These are phyloP conservation scores for Jacana jacana DNA, from an alignment of 2,113 vertebrate genomes.

Conservation along the genomic window DNA sequence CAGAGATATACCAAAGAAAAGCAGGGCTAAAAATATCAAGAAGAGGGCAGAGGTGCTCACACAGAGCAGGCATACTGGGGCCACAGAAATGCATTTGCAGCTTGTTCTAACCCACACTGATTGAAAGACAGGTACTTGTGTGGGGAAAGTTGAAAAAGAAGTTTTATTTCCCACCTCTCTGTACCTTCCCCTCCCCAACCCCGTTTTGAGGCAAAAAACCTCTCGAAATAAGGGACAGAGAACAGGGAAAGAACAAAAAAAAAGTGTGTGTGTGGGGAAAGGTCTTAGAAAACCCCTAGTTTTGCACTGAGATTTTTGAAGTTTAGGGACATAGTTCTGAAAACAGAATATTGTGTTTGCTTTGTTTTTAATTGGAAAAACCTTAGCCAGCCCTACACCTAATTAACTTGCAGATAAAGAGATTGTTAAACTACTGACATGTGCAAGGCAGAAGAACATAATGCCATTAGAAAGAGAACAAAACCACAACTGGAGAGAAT, in stretches of 20 bases:
- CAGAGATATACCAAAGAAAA: slow-evolving; percentile 10
- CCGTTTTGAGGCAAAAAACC: neutral
- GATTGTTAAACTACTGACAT: neutral
- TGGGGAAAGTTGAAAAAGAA: neutral
- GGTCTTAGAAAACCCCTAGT: neutral
- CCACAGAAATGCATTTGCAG: slow-evolving; percentile 14
- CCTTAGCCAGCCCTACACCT: neutral
- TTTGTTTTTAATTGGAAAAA: neutral
- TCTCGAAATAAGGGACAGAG: neutral
- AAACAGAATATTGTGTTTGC: neutral
- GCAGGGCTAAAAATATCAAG: slow-evolving; percentile 63
- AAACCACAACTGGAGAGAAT: neutral
- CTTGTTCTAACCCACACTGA: neutral
- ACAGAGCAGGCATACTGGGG: slow-evolving; percentile 22
- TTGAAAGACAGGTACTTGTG: neutral
- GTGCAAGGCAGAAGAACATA: neutral
- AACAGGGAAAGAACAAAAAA: neutral
- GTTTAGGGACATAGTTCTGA: neutral
- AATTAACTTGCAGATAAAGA: neutral
- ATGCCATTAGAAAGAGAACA: neutral
- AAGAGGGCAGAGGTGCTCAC: slow-evolving; percentile 55
- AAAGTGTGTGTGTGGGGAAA: neutral
- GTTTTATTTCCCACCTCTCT: neutral
- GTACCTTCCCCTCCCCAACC: neutral
- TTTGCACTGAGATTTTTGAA: neutral